phyloP scores from a whole-genome alignment of 2,888 invertebrate genomes.

The Macrosiphum euphorbiae region DNA sequence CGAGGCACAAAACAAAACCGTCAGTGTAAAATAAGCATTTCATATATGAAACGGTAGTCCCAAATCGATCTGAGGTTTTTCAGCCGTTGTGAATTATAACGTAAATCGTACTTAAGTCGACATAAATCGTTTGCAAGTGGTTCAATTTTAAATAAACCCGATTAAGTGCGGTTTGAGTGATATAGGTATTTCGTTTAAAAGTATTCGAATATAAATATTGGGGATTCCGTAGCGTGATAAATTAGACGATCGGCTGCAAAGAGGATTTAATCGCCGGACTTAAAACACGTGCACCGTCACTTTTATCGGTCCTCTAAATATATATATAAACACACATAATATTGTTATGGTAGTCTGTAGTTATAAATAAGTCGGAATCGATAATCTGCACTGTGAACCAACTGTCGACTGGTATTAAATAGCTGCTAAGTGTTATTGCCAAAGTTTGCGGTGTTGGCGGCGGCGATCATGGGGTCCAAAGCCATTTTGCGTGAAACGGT shows the following conservation, averaged over 20 bases:
- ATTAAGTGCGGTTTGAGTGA: constrained; percentile 24
- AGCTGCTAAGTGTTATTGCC: constrained; percentile 42
- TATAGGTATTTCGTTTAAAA: constrained; percentile 8
- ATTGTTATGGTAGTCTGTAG: neutral
- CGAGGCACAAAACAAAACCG: neutral
- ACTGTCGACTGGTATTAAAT: neutral
- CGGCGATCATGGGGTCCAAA: neutral
- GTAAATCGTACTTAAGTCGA: neutral
- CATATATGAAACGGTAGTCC: neutral
- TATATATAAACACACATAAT: neutral
- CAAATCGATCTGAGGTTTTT: neutral
- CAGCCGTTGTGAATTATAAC: neutral
- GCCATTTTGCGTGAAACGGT: neutral
- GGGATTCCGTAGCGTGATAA: neutral
- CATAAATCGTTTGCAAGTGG: constrained; percentile 17
- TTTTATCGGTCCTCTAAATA: neutral
- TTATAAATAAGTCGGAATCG: neutral
- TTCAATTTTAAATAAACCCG: constrained; percentile 22
- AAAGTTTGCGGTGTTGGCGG: constrained; percentile 9
- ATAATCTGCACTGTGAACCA: neutral
- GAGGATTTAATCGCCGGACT: constrained; percentile 20
- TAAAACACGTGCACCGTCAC: neutral
- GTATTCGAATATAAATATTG: constrained; percentile 27
- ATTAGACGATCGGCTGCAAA: neutral
- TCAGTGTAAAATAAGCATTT: neutral